Base-by-base conservation (phyloP, 2,888 invertebrate species). In the Ephialtes manifestator region DNA sequence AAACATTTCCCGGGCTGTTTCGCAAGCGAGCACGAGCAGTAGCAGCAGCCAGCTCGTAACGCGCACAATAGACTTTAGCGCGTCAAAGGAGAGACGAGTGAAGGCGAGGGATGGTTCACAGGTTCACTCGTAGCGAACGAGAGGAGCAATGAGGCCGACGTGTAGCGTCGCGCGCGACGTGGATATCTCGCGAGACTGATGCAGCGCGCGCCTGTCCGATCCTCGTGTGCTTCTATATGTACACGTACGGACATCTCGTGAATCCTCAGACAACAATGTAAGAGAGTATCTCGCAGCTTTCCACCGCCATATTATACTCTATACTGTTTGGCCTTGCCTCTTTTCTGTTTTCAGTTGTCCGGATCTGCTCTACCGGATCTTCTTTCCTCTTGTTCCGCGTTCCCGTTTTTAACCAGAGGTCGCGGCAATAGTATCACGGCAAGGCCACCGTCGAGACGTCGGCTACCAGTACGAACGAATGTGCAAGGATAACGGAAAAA, bases 111-210 rank as follows among this genome's bases (percentile, higher is more conserved):
- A 58, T n/a, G 10, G 5, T 63, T 18, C 65, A 43, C 20, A 11
- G 35, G n/a, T 39, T 65, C 65, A 11, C 39, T 11, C 53, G 31
- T 13, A 53, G 53, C 35, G 53, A 39, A 28, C 43, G 72, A 58
- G 24, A 24, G 43, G 35, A n/a, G 58, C 58, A 72, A 72, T 58
- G 72, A 72, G 72, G 72, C 43, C 24, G 72, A 72, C 72, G 72
- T 72, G 43, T 55, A 72, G 58, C 58, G 55, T 28, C 20, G 48
- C 43, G 18, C 5, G 39, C 68, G 68, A 68, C 68, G 68, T 46
- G 46, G 68, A 48, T 71, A 76, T 71, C 78, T 60, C 72, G 24
- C 46, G 68, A 48, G 68, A 46, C 28, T 68, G 46, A 28, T 28
- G 68, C 65, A 43, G 43, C 68, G 46, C 48, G 7, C 15, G 15